phyloP scores from a whole-genome alignment of 37 sponge, comb jelly and placozoan genomes.

The Haliclona indistincta region DNA sequence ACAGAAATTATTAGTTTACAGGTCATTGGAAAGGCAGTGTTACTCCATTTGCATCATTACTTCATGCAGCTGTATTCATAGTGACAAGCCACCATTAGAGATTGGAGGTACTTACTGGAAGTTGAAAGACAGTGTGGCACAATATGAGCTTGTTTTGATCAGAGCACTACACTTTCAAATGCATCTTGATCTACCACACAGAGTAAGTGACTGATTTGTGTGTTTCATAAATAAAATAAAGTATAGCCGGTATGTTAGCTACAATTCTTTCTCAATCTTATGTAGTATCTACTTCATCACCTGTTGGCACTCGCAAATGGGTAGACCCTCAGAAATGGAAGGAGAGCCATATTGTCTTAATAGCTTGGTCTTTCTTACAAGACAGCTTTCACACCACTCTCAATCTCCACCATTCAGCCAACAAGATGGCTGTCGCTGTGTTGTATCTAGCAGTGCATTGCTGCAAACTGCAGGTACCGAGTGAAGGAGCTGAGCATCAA shows the following conservation, averaged over 20 bases:
- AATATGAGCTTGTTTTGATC: slow-evolving; percentile 70
- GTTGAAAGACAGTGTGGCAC: slow-evolving; percentile 83
- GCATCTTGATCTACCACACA: slow-evolving; percentile 52
- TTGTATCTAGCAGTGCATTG: slow-evolving; percentile 66
- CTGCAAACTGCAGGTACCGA: slow-evolving; percentile 44
- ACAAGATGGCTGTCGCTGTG: slow-evolving; percentile 55
- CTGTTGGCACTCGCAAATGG: slow-evolving; percentile 77
- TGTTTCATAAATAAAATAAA: neutral
- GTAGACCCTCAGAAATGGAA: slow-evolving; percentile 41
- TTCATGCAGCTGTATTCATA: slow-evolving; percentile 79
- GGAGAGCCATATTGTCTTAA: slow-evolving; percentile 21
- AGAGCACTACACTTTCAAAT: slow-evolving; percentile 65
- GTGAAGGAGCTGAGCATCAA: neutral
- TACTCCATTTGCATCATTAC: too few relatives aligned
- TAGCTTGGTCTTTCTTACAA: slow-evolving; percentile 73
- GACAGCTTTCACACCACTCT: slow-evolving; percentile 72
- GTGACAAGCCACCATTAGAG: slow-evolving; percentile 50
- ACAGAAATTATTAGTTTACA: too few relatives aligned
- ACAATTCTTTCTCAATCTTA: too few relatives aligned
- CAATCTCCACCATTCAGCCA: slow-evolving; percentile 50
- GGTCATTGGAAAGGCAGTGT: too few relatives aligned
- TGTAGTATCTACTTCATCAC: slow-evolving; percentile 82
- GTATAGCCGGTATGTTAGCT: too few relatives aligned
- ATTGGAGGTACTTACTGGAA: slow-evolving; percentile 74
- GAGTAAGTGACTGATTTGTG: slow-evolving; percentile 16